Evolutionary conservation across 2,888 invertebrate species (phyloP), one percentile per base, ranked within the genome.

Genomic region (Baronia brevicornis): DNA sequence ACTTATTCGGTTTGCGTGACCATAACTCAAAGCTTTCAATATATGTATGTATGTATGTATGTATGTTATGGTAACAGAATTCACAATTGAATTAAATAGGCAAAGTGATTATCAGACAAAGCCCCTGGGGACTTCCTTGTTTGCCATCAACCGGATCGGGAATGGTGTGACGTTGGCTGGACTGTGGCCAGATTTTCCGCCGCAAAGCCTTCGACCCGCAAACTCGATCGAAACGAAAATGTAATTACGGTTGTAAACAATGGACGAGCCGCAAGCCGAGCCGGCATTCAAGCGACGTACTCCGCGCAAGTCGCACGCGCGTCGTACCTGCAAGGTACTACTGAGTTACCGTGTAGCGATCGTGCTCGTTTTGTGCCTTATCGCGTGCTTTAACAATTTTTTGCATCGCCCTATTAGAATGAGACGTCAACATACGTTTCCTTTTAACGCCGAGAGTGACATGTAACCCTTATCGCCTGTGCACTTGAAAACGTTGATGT

Each of bases 211-310:
- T 71, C 73, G 65, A 66, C 67, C 69, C 60, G 72, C 60, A 68
- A 79, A 77, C 69, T 71, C 73, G 71, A 78, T 77, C 74, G 71
- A 63, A 72, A 68, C 60, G 65, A 72, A 78, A 79, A 72, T 68
- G 69, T 77, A 74, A 78, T 80, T 74, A 74, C 66, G 63, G 72
- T 59, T 60, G 80, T 80, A 82, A 84, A 82, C 82, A 84, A 80
- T 77, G 62, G 63, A 60, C 54, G 60, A 60, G 56, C 48, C 51
- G 61, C 58, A 56, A 55, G 56, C 39, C n/a, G 28, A 24, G 20
- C 44, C 69, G 68, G 70, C 82, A 82, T 77, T 80, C 82, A 78
- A 63, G 74, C 66, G 70, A 64, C 59, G 72, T 61, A 58, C 72
- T 54, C 60, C 72, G 79, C 60, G 66, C 68, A 42, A 44, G 49